Base-by-base conservation (phyloP, 1,140 invertebrate species). In the Sinella curviseta region DNA sequence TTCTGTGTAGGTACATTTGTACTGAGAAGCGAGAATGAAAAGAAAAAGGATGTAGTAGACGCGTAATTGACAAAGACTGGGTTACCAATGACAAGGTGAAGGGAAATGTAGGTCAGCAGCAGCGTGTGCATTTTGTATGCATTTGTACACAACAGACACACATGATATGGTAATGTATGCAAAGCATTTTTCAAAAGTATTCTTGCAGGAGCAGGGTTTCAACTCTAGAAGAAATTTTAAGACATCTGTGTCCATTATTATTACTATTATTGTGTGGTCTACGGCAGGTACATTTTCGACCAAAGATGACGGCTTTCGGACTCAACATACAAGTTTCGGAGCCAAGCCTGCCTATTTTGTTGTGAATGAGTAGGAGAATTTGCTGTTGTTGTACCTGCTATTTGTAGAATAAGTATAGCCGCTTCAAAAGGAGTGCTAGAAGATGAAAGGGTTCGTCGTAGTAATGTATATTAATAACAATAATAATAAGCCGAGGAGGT, bases 11-110 rank as follows among this genome's bases (percentile, higher is more conserved):
- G n/a, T n/a, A n/a, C n/a, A n/a, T n/a, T n/a, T n/a, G n/a, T n/a
- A n/a, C n/a, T n/a, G n/a, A n/a, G n/a, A n/a, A n/a, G n/a, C n/a
- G n/a, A n/a, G n/a, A n/a, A n/a, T 48, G 31, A 14, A 70, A 70
- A 3, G 65, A 70, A 70, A 70, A 24, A 70, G 65, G 65, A 70
- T 70, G 65, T 33, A 12, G 57, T 65, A 70, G 65, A 70, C 24
- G 65, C 65, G 31, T 70, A 70, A 70, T 70, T 70, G 65, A 70
- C 65, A 70, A 33, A 70, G 65, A 70, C 65, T 70, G 65, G 65
- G 65, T 70, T 70, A 70, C 65, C 65, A 70, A 31, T 70, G 65
- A 70, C 65, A 70, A 70, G 65, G 65, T 70, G 65, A 70, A 65
- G 57, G 65, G 65, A n/a, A 70, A 70, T 70, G 65, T 70, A 70